These are phyloP conservation scores for Triplophysa bombifrons DNA, from an alignment of 2,797 vertebrate genomes.

Conservation along the genomic window DNA sequence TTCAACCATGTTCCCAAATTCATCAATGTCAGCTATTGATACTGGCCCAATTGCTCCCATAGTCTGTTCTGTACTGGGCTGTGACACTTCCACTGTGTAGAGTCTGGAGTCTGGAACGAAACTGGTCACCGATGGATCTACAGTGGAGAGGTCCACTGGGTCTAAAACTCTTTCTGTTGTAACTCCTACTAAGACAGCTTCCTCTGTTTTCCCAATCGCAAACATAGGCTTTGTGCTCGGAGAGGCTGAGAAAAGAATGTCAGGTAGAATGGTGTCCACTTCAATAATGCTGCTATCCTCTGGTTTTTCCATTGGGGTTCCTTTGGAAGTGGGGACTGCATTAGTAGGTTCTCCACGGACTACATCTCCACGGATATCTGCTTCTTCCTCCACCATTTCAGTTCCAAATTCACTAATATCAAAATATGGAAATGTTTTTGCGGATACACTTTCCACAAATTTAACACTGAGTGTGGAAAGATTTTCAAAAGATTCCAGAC, in stretches of 20 bases:
- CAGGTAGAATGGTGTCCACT: constrained; percentile 71
- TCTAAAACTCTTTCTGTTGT: constrained; percentile 50
- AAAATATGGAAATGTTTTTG: constrained; percentile 49
- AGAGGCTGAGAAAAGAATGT: constrained; percentile 67
- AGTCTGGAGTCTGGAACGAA: constrained; percentile 1
- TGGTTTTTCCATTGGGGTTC: constrained; percentile 51
- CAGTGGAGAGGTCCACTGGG: constrained; percentile 32
- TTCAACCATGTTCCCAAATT: constrained; percentile 28
- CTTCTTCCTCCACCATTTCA: constrained; percentile 30
- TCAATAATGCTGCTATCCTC: constrained; percentile 66
- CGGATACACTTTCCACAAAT: constrained; percentile 50
- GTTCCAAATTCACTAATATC: constrained; percentile 58
- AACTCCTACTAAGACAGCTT: constrained; percentile 63
- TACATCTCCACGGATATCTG: constrained; percentile 60
- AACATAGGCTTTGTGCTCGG: constrained; percentile 68
- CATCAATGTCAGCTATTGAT: neutral
- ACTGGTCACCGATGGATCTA: constrained; percentile 9
- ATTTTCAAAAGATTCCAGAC: constrained; percentile 62
- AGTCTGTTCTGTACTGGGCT: constrained; percentile 3
- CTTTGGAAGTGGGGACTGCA: neutral
- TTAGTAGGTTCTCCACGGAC: constrained; percentile 43
- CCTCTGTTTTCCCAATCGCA: constrained; percentile 64
- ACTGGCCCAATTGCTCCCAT: neutral
- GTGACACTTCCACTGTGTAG: neutral
- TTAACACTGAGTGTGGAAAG: constrained; percentile 57